Percentiles rank a stretch among this genome's conserved stretches.
phyloP scores from a whole-genome alignment of 1,140 invertebrate species.

The Brachionus plicatilis region DNA sequence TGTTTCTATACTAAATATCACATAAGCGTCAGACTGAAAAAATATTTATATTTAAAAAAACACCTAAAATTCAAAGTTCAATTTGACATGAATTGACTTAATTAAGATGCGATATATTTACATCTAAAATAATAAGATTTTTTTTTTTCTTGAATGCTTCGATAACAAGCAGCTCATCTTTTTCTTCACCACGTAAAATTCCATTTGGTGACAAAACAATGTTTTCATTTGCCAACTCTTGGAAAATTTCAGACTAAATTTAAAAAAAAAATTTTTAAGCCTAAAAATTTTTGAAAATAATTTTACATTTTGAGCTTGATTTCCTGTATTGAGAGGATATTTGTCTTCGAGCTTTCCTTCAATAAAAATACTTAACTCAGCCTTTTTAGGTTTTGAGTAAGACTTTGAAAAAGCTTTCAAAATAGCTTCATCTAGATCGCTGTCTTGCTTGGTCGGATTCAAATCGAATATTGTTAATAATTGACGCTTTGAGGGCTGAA shows the following conservation, averaged over 20 bases:
- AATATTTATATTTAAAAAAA: too few relatives aligned
- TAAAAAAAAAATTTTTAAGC: background rate
- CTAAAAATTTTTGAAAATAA: background rate
- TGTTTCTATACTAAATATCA: too few relatives aligned
- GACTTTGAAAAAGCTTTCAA: background rate
- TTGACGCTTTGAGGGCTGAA: background rate
- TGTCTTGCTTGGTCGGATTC: constrained; percentile 3
- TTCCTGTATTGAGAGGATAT: background rate
- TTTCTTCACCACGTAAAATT: background rate
- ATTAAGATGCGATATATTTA: background rate
- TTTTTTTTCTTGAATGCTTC: background rate
- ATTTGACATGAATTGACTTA: too few relatives aligned
- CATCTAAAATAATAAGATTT: background rate
- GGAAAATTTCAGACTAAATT: background rate
- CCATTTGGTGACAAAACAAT: background rate
- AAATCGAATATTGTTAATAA: constrained; percentile 14
- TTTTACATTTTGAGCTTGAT: background rate
- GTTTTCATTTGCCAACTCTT: background rate
- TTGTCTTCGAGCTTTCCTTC: background rate
- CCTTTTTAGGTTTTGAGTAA: background rate
- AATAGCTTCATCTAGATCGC: constrained; percentile 17
- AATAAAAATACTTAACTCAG: background rate
- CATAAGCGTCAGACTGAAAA: too few relatives aligned
- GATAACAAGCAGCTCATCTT: background rate
- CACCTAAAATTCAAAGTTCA: too few relatives aligned